Conservation (phyloP, 2,888 invertebrate genomes). For the Dusona sp. region DNA sequence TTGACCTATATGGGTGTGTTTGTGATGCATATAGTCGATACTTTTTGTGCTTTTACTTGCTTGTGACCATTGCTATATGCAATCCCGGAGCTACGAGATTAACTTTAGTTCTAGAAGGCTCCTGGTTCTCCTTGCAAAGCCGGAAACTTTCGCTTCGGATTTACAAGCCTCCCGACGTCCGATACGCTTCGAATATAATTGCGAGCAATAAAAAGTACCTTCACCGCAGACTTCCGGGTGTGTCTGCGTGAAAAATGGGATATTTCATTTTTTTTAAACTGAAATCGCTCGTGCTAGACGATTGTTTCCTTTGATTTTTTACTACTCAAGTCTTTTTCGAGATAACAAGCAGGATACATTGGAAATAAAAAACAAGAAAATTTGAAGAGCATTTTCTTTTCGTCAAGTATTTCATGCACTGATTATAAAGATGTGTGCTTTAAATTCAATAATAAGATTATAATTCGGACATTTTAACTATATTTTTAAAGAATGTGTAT, state of each 20-base stretch:
- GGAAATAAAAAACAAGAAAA: neutral
- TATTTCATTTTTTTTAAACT: neutral
- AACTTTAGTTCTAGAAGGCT: conserved; percentile 16
- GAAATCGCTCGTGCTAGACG: conserved; percentile 1
- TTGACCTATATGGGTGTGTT: conserved; percentile 14
- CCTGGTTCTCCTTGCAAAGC: conserved; percentile 42
- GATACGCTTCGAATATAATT: conserved; percentile 67
- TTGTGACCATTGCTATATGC: neutral
- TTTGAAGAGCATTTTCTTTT: neutral
- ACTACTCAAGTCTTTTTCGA: neutral
- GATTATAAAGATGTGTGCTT: neutral
- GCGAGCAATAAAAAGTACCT: conserved; percentile 61
- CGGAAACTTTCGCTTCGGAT: conserved; percentile 68
- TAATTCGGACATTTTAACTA: neutral
- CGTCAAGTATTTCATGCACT: neutral
- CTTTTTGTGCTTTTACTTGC: conserved; percentile 36
- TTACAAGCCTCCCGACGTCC: conserved; percentile 61
- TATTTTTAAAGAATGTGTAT: no score
- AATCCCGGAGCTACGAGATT: conserved; percentile 5
- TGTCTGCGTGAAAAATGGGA: conserved; percentile 26
- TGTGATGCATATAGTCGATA: conserved; percentile 3
- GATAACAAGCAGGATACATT: neutral
- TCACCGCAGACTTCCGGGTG: conserved; percentile 62
- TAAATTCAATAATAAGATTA: neutral
- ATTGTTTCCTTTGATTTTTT: neutral